Evolutionary conservation across 2,113 vertebrate species (phyloP).

Genomic region (Papio anubis): DNA sequence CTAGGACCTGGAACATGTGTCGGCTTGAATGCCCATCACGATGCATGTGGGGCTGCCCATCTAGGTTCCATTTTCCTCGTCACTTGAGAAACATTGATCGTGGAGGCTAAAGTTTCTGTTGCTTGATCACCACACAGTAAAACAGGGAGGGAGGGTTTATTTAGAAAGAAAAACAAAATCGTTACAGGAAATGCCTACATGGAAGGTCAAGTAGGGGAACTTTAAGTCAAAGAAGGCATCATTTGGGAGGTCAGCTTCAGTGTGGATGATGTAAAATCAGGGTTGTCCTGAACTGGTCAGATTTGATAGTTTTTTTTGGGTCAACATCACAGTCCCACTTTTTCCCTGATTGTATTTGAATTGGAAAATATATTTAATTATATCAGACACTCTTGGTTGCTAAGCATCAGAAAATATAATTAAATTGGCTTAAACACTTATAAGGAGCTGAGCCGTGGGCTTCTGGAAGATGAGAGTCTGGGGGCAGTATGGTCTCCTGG

Average conservation of each 20-base stretch:
- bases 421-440: not conserved
- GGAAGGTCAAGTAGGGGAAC: not conserved
- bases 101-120: not conserved
- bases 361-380: not conserved
- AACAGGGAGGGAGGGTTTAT: not conserved
- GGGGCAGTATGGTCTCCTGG: not conserved
- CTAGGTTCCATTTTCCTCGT: not conserved
- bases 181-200: not conserved
- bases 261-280: not conserved
- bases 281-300: not conserved
- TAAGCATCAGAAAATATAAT: not conserved
- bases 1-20: not conserved
- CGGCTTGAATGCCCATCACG: accelerated
- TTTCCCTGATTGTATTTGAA: not conserved
- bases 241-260: not conserved
- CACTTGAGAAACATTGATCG: not conserved
- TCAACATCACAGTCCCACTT: not conserved
- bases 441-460: not conserved
- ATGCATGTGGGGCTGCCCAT: accelerated
- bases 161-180: not conserved
- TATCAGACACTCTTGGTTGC: not conserved
- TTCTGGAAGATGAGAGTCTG: not conserved
- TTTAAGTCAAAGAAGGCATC: not conserved
- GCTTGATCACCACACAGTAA: not conserved
- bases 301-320: not conserved